phyloP scores from a whole-genome alignment of 2,797 vertebrate species.

The Thunnus albacares region DNA sequence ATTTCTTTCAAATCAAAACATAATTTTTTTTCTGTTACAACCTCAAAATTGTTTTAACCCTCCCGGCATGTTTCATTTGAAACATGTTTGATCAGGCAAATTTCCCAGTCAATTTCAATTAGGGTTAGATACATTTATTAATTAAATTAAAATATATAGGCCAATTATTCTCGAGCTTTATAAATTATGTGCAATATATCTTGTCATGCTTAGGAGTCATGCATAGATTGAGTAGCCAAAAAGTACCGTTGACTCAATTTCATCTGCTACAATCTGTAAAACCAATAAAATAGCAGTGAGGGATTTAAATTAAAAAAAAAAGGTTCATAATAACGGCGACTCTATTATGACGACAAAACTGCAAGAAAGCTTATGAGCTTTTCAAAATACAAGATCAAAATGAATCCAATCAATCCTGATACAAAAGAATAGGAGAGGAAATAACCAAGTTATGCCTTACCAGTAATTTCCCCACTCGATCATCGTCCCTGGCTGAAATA shows the following conservation, averaged over 20 bases:
- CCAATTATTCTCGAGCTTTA: slow-evolving; percentile 27
- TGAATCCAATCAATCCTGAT: neutral
- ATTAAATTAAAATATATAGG: slow-evolving; percentile 21
- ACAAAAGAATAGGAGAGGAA: neutral
- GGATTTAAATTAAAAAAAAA: neutral
- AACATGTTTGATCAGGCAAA: slow-evolving; percentile 22
- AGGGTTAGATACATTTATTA: slow-evolving; percentile 24
- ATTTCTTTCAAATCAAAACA: slow-evolving; percentile 36
- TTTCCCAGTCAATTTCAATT: slow-evolving; percentile 10
- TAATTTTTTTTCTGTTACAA: slow-evolving; percentile 21
- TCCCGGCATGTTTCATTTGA: slow-evolving; percentile 10
- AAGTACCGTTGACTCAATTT: slow-evolving; percentile 72
- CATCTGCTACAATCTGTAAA: slow-evolving; percentile 80
- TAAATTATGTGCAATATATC: slow-evolving; percentile 25
- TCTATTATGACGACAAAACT: neutral
- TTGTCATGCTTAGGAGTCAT: slow-evolving; percentile 57
- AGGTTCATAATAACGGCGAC: neutral
- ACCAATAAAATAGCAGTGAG: slow-evolving; percentile 69
- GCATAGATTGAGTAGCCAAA: slow-evolving; percentile 42
- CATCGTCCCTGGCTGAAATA: slow-evolving; percentile 94
- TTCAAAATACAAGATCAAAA: neutral
- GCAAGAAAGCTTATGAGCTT: neutral
- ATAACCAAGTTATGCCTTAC: slow-evolving; percentile 79
- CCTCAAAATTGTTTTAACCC: neutral
- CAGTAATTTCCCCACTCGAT: slow-evolving; percentile 99